These are phyloP conservation scores for Silurus aristotelis DNA, from an alignment of 2,797 vertebrate genomes.

Conservation along the genomic window DNA sequence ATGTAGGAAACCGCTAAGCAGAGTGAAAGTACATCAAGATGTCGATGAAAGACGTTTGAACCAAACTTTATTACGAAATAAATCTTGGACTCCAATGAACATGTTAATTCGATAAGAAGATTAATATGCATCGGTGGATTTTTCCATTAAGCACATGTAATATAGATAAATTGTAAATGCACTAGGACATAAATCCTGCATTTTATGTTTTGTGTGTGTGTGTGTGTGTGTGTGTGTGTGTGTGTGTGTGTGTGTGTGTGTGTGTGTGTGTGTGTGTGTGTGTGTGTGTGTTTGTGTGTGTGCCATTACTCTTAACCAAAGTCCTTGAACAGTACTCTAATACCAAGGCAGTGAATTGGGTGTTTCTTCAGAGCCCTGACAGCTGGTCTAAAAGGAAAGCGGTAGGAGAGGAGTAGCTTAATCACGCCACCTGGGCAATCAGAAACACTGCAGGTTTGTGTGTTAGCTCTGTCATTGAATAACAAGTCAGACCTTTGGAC, in stretches of 20 bases:
- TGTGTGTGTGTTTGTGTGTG: not conserved
- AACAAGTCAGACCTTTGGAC: not conserved
- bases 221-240: not conserved
- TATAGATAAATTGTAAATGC: not conserved
- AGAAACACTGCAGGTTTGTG: constrained; percentile 57
- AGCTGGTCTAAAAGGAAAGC: constrained; percentile 50
- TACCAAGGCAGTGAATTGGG: constrained; percentile 41
- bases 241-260: not conserved
- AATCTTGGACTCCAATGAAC: not conserved
- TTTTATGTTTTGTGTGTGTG: not conserved
- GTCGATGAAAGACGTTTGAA: not conserved
- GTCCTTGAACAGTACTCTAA: constrained; percentile 57
- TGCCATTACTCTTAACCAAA: constrained; percentile 44
- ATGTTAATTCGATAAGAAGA: not conserved
- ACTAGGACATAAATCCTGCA: constrained; percentile 1
- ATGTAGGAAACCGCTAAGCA: not conserved
- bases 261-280: constrained; percentile 1
- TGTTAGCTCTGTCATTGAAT: constrained; percentile 23
- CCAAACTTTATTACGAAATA: not conserved
- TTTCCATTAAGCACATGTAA: not conserved
- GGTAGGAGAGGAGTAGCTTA: constrained; percentile 42
- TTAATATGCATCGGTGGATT: not conserved
- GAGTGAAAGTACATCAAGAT: not conserved
- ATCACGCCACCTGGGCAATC: constrained; percentile 42
- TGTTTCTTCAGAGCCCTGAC: constrained; percentile 51